Evolutionary conservation across 2,113 vertebrate species (phyloP), one percentile per base, ranked within the genome.

Genomic region (Chitala chitala): DNA sequence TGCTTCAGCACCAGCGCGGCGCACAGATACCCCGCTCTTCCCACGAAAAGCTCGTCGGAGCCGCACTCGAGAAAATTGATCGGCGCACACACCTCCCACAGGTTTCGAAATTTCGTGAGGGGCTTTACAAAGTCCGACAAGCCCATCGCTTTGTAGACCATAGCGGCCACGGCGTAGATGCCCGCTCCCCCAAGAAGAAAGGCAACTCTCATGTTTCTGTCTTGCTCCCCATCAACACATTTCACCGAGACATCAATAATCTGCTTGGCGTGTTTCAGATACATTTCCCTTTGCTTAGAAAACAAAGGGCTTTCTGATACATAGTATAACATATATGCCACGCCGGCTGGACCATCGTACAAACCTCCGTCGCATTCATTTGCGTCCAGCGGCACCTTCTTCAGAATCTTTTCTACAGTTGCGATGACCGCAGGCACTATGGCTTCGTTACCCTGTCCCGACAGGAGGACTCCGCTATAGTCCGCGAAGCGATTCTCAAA

Each of bases 21-120:
- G 70, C 94, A 95, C 84, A 96, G 86, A 85, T 95, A 95, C 1
- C 93, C 94, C 0, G 94, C 91, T 58, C 93, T 89, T 50, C 92
- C 94, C 78, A 93, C 93, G 72, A 96, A 96, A 70, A 95, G 91
- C 88, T 96, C 93, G 78, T 95, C 94, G 0, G 93, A 96, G 73
- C 94, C 93, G 80, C 94, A 93, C 84, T 94, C 92, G 78, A 94
- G 88, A 75, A 95, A 96, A 75, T 83, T 86, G 77, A 94, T 85
- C 0, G 92, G 93, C 0, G 87, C 90, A 54, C 91, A 94, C 61
- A 94, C 81, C 75, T 92, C 86, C 79, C 90, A 89, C 81, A 95
- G 89, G 84, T 89, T 92, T 5, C 88, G 83, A 78, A 94, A 94
- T 85, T 92, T 92, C 76, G 83, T 88, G 75, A 95, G 90, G 64